Evolutionary conservation across 2,888 invertebrate species (phyloP).

Genomic region (Gandaritis pyraliata): DNA sequence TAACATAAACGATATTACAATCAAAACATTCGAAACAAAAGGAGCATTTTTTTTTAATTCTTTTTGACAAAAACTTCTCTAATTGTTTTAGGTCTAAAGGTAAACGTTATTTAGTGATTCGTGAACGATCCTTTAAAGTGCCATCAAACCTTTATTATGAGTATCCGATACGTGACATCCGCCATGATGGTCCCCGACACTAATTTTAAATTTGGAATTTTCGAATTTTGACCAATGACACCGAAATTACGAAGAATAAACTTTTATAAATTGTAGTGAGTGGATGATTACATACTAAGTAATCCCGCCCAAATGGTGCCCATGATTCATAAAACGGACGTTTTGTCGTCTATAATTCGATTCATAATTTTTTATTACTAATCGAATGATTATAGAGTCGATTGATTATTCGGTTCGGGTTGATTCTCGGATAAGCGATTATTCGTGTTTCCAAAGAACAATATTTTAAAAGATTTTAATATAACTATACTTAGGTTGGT

Average conservation of each 20-base stretch:
- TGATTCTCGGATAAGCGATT: conserved; percentile 9
- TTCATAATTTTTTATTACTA: conserved; percentile 40
- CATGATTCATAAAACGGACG: conserved; percentile 39
- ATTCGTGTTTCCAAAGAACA: no score
- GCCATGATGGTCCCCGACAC: conserved; percentile 41
- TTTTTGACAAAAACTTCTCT: no score
- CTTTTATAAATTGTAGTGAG: conserved; percentile 47
- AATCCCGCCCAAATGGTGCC: conserved; percentile 34
- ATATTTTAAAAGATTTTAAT: no score
- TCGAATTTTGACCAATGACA: conserved; percentile 36
- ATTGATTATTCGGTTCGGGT: conserved; percentile 34
- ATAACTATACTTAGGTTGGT: no score
- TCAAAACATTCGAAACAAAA: neutral
- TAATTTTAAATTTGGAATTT: conserved; percentile 36
- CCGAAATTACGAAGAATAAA: conserved; percentile 44
- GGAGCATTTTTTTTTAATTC: no score
- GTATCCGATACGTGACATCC: conserved; percentile 57
- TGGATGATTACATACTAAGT: conserved; percentile 45
- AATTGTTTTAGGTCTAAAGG: conserved; percentile 11
- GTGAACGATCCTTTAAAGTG: conserved; percentile 56
- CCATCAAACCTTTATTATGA: conserved; percentile 52
- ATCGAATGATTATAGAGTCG: conserved; percentile 34
- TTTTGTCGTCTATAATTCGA: conserved; percentile 37
- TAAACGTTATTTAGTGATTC: conserved; percentile 44
- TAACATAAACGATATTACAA: no score